Evolutionary conservation across 2,797 vertebrate species (phyloP).

Genomic region (Gymnocypris eckloni): DNA sequence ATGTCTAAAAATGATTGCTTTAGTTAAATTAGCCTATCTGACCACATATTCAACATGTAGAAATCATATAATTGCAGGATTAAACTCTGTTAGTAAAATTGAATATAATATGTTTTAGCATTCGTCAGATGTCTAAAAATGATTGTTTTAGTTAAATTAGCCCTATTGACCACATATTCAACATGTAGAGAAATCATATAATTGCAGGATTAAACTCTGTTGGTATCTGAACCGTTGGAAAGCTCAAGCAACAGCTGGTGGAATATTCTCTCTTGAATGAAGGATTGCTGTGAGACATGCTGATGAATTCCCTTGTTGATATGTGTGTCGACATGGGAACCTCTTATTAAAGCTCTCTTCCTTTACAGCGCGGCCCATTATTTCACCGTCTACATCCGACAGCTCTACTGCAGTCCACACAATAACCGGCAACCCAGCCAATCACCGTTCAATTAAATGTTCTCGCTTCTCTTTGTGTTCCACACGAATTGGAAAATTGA

Average conservation of each 20-base stretch:
- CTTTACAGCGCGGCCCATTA: constrained; percentile 54
- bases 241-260: not conserved
- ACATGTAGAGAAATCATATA: not conserved
- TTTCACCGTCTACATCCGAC: constrained; percentile 55
- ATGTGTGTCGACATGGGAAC: constrained; percentile 51
- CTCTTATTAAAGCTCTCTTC: constrained; percentile 57
- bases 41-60: too few relatives aligned
- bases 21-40: not conserved
- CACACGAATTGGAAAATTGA: constrained; percentile 55
- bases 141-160: not conserved
- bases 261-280: not conserved
- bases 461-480: constrained; percentile 56
- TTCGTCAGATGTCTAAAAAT: too few relatives aligned
- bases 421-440: constrained; percentile 51
- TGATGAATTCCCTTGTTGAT: constrained; percentile 48
- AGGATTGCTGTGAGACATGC: constrained; percentile 19
- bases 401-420: constrained; percentile 41
- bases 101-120: too few relatives aligned
- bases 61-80: not conserved
- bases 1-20: not conserved
- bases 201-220: not conserved
- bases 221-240: not conserved
- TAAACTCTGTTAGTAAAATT: not conserved
- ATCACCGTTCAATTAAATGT: constrained; percentile 64
- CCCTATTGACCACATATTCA: too few relatives aligned